Evolutionary conservation across 2,113 vertebrate genomes (phyloP).

Genomic region (Geococcyx californianus): DNA sequence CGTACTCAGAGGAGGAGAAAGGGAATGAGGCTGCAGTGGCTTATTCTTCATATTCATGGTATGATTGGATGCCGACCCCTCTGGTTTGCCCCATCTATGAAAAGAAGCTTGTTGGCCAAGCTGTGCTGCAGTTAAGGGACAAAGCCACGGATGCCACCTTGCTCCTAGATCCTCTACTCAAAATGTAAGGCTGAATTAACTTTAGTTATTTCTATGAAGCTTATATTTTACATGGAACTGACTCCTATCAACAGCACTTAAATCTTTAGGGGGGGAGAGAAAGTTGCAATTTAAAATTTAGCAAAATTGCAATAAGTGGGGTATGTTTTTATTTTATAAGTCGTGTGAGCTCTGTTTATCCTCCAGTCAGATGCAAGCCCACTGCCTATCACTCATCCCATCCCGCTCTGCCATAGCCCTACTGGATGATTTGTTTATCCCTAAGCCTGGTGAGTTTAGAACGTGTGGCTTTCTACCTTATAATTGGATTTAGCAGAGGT

Average conservation of each 20-base stretch:
- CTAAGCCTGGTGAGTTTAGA: not conserved
- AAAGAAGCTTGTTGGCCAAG: not conserved
- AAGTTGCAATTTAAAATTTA: not conserved
- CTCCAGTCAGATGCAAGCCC: not conserved
- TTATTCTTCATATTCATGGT: not conserved
- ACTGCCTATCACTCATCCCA: not conserved
- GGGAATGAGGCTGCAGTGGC: not conserved
- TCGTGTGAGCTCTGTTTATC: not conserved
- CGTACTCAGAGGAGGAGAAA: not conserved
- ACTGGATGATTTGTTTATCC: not conserved
- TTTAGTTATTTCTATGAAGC: not conserved
- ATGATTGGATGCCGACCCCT: accelerated
- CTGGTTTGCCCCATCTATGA: not conserved
- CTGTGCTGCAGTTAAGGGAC: not conserved
- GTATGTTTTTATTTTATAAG: not conserved
- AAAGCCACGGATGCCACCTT: not conserved
- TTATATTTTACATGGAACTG: not conserved
- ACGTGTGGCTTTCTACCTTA: not conserved
- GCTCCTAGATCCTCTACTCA: not conserved
- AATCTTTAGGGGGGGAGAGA: not conserved
- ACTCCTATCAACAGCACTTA: not conserved
- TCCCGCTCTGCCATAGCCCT: not conserved
- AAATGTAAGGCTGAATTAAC: not conserved
- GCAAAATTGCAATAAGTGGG: not conserved
- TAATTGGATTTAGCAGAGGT: not conserved